Evolutionary conservation across 2,797 vertebrate species (phyloP), one percentile per base, ranked within the genome.

Genomic region (Chanos chanos): DNA sequence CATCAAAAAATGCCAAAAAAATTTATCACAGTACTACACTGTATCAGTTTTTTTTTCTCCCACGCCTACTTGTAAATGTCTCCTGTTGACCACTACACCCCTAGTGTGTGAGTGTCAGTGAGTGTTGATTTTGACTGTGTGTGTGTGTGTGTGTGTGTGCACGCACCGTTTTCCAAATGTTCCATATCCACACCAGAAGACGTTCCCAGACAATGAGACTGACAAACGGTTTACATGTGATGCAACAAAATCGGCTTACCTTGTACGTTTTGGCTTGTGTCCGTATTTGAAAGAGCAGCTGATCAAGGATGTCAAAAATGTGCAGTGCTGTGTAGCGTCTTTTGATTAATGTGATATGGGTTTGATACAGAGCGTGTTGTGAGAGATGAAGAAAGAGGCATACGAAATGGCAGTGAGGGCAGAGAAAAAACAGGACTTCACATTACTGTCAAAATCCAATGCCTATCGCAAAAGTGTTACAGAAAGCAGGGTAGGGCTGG

Each of bases 281-380:
- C 67, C 53, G 12, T 44, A 65, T 64, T 70, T 70, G 31, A 63
- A 44, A 50, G 53, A 57, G 12, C 21, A 61, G 6, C 30, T 37
- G 37, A 52, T 36, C 22, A 28, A 65, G 52, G 47, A 58, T 16
- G 15, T 69, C 16, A 64, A 34, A 58, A 40, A 65, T 19, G 36
- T 19, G 12, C 9, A 43, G 28, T 57, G 51, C 5, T 45, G 70
- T 59, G 53, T 65, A 25, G 28, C 65, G 2, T 52, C 18, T 19
- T 59, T 70, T 70, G 45, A 58, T 65, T 27, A 65, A 58, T 65
- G 44, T 53, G 22, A 64, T 45, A 36, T 65, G 65, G 18, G 57
- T 0, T 13, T 27, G 69, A 21, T 66, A 69, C 44, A 30, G 66
- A 69, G 59, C 13, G 69, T 12, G 8, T 47, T 24, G 33, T 63